A percentile compares a stretch with the other conserved stretches of the same genome.
phyloP scores from a whole-genome alignment of 92 coral and sea anemone species.

The Paragorgia papillata region DNA sequence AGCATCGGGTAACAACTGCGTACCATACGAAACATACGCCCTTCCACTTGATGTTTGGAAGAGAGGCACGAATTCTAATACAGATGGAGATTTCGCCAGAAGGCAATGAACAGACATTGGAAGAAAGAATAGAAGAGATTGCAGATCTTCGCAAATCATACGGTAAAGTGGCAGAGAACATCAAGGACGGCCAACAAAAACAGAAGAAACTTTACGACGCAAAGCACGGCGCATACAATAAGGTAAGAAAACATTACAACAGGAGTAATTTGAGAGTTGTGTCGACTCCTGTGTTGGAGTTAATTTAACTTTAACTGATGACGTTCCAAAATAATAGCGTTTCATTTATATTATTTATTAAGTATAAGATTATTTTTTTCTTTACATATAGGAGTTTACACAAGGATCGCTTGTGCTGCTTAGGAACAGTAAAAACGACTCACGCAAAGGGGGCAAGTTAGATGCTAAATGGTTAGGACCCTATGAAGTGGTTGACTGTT shows the following conservation, averaged over 20 bases:
- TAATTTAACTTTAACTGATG: no score
- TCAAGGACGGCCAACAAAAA: slow-evolving; percentile 3
- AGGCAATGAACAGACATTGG: not conserved
- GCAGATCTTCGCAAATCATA: slow-evolving; percentile 4
- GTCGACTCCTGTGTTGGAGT: no score
- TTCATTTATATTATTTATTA: no score
- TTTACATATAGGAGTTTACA: slow-evolving; percentile 10
- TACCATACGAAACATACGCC: slow-evolving; percentile 25
- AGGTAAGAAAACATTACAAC: not conserved
- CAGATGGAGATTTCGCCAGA: not conserved
- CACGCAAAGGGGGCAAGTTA: slow-evolving; percentile 41
- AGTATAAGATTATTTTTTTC: not conserved
- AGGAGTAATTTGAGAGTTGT: not conserved
- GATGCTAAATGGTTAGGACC: slow-evolving; percentile 39
- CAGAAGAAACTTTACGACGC: slow-evolving; percentile 20
- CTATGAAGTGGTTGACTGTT: slow-evolving; percentile 24
- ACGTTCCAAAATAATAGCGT: no score
- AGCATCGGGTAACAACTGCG: slow-evolving; percentile 16
- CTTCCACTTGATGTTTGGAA: not conserved
- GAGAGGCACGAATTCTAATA: slow-evolving; percentile 33
- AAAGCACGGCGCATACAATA: slow-evolving; percentile 5
- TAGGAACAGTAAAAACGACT: slow-evolving; percentile 32
- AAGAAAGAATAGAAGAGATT: slow-evolving; percentile 7
- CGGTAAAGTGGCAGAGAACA: slow-evolving; percentile 14
- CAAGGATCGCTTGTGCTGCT: slow-evolving; percentile 27